Evolutionary conservation across 1,140 invertebrate genomes (phyloP), one percentile per base, ranked within the genome.

Genomic region (Chlorops oryzae): DNA sequence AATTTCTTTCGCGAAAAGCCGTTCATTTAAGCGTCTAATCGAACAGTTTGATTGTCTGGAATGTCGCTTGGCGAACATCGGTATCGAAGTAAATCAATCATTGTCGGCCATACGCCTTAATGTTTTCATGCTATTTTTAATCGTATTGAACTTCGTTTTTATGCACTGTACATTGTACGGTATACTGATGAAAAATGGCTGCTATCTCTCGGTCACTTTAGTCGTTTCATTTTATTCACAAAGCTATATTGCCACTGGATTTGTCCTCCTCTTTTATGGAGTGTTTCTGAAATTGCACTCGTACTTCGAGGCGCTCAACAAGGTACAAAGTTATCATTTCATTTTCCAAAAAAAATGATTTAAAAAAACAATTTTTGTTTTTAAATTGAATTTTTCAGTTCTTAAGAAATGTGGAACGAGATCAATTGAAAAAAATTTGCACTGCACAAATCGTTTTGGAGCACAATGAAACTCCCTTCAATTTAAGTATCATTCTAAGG

Each of bases 401-500:
- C 6, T 41, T 70, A 1, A 70, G 65, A 28, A 70, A 70, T 23
- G 55, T 70, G 0, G 52, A 63, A 0, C 63, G n/a, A n/a, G n/a
- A 65, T 56, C 66, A 70, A 42, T 68, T 65, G 65, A 65, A 70
- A 25, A 55, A 57, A 3, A 57, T 58, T 17, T 57, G 40, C 35
- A 35, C 66, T 0, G 64, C 63, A 37, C 52, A 60, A n/a, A n/a
- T n/a, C n/a, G n/a, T n/a, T n/a, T n/a, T n/a, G n/a, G 0, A 55
- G 65, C 1, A 48, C 54, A 9, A 59, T 64, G 27, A 70, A 70
- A 41, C 60, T 64, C 12, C 55, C 63, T 2, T 70, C 66, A 0
- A 49, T 66, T 5, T 63, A 70, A 4, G 69, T 52, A 70, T 66
- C 2, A 67, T 70, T 17, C 63, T 69, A 0, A 66, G 62, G 15